Evolutionary conservation across 23 tunicate species (phyloP).

Genomic region (Halocynthia roretzi): DNA sequence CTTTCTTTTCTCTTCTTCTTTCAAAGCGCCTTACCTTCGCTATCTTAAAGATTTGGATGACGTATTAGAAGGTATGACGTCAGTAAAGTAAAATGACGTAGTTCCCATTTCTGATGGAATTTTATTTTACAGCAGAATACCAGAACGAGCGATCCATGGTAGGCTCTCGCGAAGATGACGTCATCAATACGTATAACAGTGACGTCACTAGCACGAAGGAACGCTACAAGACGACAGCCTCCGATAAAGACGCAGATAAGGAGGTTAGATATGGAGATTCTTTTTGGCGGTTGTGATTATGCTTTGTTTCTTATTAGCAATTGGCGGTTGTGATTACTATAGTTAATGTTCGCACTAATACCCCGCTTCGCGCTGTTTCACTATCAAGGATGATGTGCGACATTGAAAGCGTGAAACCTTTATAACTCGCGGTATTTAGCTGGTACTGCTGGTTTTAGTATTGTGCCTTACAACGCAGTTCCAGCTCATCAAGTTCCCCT

Average conservation of each 20-base stretch:
- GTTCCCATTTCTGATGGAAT: background rate
- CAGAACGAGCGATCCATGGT: background rate
- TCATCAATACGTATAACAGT: constrained; percentile 6
- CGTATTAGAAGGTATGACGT: constrained; percentile 18
- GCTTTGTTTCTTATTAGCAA: no score
- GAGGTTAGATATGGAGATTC: constrained; percentile 28
- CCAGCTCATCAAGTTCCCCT: no score
- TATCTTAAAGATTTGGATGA: constrained; percentile 7
- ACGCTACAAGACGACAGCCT: constrained; percentile 72
- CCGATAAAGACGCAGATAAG: constrained; percentile 78
- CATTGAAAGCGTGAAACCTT: no score
- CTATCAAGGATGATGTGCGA: no score
- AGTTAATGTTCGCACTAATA: no score
- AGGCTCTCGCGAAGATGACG: constrained; percentile 5
- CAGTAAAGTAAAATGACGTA: background rate
- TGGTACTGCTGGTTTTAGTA: no score
- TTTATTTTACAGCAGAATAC: constrained; percentile 11
- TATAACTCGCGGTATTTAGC: no score
- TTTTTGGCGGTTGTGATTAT: no score
- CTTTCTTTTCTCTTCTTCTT: background rate
- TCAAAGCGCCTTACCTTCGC: constrained; percentile 1
- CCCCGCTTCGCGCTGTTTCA: no score
- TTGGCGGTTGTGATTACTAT: no score
- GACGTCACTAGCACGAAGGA: constrained; percentile 29
- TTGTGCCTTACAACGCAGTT: no score